Evolutionary conservation across 2,888 invertebrate genomes (phyloP), one percentile per base, ranked within the genome.

Genomic region (Agriopis aurantiaria): DNA sequence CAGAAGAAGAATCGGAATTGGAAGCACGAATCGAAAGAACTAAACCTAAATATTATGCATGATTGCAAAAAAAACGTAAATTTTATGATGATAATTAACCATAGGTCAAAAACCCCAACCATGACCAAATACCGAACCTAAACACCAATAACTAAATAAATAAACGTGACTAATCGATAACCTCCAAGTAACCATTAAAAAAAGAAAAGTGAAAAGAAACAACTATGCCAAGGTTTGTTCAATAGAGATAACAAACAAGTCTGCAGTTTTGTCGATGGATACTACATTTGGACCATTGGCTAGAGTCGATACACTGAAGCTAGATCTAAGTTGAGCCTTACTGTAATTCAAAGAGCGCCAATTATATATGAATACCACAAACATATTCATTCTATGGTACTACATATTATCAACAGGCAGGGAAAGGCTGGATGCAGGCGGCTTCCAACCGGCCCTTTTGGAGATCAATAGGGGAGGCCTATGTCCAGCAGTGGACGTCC

Each of bases 221-320:
- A 57, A 79, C 75, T 66, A 72, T 84, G 85, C 77, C 83, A 84
- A 83, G 84, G 84, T 74, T 76, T 61, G 52, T 71, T 69, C 65
- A 72, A 76, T 72, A 75, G 72, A 76, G 72, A 80, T 74, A 81
- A 78, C 74, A 78, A 64, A 64, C 69, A 46, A 46, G 61, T 65
- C 14, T 59, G 17, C 68, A 57, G 68, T 60, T 53, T 59, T 57
- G 45, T 17, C 53, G 56, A 62, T 69, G 63, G 55, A 60, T 17
- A 61, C 17, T 43, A 62, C 46, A 66, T 66, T 66, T 60, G 49
- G 62, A 66, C 63, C 70, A 70, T 43, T 17, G 48, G 43, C 41
- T 46, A 65, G 52, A 45, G n/a, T 49, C 23, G 9, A 60, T 49
- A 12, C 14, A 56, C 12, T 48, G 56, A 52, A 51, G 17, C 51